These are phyloP conservation scores for Ecliptopera silaceata DNA, from an alignment of 2,888 invertebrate genomes.

Conservation along the genomic window DNA sequence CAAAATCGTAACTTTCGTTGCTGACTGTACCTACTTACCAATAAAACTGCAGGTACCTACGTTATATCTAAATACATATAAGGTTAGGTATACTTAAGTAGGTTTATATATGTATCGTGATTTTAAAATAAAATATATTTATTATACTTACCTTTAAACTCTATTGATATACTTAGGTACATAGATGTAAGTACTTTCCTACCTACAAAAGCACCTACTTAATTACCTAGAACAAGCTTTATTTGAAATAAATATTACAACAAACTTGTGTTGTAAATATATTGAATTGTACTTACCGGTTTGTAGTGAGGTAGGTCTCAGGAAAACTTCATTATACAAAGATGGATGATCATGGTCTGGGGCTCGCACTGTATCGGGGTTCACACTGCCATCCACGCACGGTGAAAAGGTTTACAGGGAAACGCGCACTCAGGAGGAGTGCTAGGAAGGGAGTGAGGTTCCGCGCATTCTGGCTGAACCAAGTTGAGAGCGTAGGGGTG, in stretches of 20 bases:
- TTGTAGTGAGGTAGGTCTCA: slow-evolving; percentile 7
- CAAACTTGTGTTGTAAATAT: too few species aligned
- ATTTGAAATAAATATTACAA: background rate
- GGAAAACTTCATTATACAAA: slow-evolving; percentile 11
- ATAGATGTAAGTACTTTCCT: too few species aligned
- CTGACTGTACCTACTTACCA: background rate
- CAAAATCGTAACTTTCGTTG: too few species aligned
- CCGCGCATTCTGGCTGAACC: slow-evolving; percentile 67
- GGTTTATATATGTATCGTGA: too few species aligned
- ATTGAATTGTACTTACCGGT: background rate
- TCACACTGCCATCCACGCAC: slow-evolving; percentile 8
- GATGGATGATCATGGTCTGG: slow-evolving; percentile 10
- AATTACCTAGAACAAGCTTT: background rate
- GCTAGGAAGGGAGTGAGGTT: slow-evolving; percentile 68
- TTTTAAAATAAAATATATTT: too few species aligned
- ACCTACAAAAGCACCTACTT: background rate
- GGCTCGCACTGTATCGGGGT: slow-evolving; percentile 2
- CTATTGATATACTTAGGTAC: too few species aligned
- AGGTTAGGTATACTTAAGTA: background rate
- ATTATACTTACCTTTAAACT: too few species aligned
- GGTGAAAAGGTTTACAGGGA: slow-evolving; percentile 10
- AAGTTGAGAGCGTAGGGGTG: slow-evolving; percentile 61
- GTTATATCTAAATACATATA: too few species aligned
- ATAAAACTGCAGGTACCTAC: background rate
- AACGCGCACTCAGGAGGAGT: slow-evolving; percentile 48